Percentiles rank a stretch among this genome's conserved stretches.
Conservation (phyloP, 2,888 invertebrate species). For the Unio pictorum region DNA sequence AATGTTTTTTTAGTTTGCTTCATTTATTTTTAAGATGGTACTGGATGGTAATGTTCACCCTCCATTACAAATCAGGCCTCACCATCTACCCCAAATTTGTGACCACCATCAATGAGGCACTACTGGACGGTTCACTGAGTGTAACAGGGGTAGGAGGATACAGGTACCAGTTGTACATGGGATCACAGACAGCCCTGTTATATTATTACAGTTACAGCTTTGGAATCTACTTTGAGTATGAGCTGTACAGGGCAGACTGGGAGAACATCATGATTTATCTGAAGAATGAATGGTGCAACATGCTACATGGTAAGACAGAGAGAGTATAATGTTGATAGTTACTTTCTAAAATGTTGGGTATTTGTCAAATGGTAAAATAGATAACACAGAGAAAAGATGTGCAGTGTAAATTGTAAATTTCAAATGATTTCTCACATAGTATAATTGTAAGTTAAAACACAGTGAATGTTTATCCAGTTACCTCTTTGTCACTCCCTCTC, state of each 20-base stretch:
- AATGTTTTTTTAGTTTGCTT: not conserved
- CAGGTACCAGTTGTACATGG: slow-evolving; percentile 24
- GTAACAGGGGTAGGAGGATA: slow-evolving; percentile 14
- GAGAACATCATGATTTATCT: slow-evolving; percentile 11
- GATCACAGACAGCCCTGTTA: not conserved
- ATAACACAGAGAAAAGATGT: too few species aligned
- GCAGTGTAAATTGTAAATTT: too few species aligned
- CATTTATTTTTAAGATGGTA: slow-evolving; percentile 12
- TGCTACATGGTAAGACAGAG: too few species aligned
- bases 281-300: slow-evolving; percentile 14
- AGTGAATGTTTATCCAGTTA: too few species aligned
- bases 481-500: too few species aligned
- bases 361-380: too few species aligned
- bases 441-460: too few species aligned
- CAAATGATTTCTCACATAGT: too few species aligned
- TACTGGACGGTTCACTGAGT: slow-evolving; percentile 18
- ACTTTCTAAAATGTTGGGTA: too few species aligned
- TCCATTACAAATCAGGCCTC: slow-evolving; percentile 5
- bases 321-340: too few species aligned
- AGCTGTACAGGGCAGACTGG: slow-evolving; percentile 24
- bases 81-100: slow-evolving; percentile 29
- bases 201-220: slow-evolving; percentile 14
- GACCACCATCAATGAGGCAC: slow-evolving; percentile 21
- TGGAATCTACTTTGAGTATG: slow-evolving; percentile 12
- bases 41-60: slow-evolving; percentile 24